A percentile compares a stretch with the other conserved stretches of the same genome.
Conservation (phyloP, 2,797 vertebrate genomes). For the Epinephelus coioides region DNA sequence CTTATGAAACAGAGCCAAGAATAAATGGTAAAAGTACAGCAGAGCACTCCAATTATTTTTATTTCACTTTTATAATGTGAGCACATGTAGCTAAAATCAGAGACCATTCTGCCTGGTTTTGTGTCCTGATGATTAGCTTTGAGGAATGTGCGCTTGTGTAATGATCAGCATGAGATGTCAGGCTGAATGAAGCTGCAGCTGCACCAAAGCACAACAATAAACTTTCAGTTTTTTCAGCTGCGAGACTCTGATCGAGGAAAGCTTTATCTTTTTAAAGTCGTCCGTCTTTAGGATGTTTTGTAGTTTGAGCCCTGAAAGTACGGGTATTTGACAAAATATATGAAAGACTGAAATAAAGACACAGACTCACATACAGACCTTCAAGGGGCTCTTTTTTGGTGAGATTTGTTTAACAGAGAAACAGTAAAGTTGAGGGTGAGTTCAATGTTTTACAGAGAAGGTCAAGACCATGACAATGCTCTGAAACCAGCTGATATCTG, state of each 20-base stretch:
- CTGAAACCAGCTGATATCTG: background rate
- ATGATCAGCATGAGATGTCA: constrained; percentile 78
- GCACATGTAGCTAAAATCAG: background rate
- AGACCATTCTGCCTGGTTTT: constrained; percentile 17
- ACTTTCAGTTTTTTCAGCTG: constrained; percentile 71
- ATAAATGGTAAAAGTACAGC: background rate
- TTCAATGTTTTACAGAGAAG: background rate
- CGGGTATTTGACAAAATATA: constrained; percentile 11
- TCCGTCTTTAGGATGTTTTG: background rate
- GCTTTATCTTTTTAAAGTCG: constrained; percentile 20
- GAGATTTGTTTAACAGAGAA: background rate
- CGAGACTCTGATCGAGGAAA: background rate
- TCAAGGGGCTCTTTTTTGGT: background rate
- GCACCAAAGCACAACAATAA: constrained; percentile 66
- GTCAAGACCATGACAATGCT: background rate
- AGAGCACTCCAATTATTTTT: background rate
- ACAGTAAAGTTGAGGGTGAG: background rate
- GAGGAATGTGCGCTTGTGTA: constrained; percentile 76
- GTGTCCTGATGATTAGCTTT: constrained; percentile 52
- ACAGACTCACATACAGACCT: background rate
- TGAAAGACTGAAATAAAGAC: background rate
- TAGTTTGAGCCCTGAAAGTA: constrained; percentile 17
- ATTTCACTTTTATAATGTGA: background rate
- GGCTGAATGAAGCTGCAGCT: constrained; percentile 72
- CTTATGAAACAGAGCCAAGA: background rate